A percentile compares a stretch with the other conserved stretches of the same genome.
phyloP scores from a whole-genome alignment of 2,113 vertebrate species.

The Oryctolagus cuniculus region DNA sequence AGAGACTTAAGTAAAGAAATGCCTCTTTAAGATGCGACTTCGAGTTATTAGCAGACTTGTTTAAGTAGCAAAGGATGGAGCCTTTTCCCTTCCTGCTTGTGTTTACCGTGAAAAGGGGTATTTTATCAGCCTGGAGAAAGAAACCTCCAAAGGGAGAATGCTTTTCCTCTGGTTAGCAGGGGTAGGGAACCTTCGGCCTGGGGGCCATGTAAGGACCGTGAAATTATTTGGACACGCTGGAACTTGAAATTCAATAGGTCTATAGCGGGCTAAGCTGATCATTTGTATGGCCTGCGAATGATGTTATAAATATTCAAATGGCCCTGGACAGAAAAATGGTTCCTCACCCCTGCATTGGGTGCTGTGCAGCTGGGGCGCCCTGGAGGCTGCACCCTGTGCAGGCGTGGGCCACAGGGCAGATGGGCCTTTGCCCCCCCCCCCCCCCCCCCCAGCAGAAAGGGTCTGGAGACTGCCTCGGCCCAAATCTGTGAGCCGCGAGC shows the following conservation, averaged over 20 bases:
- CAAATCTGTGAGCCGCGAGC: neutral
- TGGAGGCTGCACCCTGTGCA: neutral
- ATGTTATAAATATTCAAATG: too few species aligned
- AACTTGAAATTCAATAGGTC: too few species aligned
- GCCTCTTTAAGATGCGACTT: slow-evolving; percentile 25
- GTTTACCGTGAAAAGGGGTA: neutral
- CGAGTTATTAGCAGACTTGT: slow-evolving; percentile 33
- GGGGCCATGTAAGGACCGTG: too few species aligned
- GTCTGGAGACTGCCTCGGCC: neutral
- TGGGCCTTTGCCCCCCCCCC: neutral
- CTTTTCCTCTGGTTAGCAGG: neutral
- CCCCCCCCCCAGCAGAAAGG: neutral
- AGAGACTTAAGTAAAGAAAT: slow-evolving; percentile 42
- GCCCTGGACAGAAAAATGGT: too few species aligned
- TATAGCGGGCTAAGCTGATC: too few species aligned
- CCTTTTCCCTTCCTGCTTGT: neutral
- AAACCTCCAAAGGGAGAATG: neutral
- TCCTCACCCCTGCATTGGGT: neutral
- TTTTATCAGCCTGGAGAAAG: neutral
- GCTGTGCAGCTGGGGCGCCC: accelerated
- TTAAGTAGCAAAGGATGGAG: neutral
- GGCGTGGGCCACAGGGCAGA: neutral
- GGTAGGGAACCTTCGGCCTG: too few species aligned
- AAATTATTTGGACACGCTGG: too few species aligned
- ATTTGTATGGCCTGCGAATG: too few species aligned